A percentile compares a stretch with the other conserved stretches of the same genome.
phyloP scores from a whole-genome alignment of 1,140 invertebrate genomes.

The Leguminivora glycinivorella region DNA sequence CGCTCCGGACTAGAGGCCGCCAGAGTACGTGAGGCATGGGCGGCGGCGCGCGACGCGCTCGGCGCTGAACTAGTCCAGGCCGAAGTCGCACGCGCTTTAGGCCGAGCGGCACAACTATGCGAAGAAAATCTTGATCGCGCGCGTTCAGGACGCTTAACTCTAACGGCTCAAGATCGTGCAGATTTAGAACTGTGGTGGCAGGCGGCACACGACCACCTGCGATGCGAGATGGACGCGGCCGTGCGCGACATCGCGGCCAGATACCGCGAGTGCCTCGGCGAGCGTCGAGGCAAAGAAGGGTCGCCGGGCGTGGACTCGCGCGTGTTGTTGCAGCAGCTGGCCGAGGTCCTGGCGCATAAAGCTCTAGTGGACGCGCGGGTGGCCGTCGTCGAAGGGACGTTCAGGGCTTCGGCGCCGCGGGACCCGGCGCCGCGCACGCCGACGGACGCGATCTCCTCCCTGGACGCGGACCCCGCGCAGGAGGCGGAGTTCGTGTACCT shows the following conservation, averaged over 20 bases:
- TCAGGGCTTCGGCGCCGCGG: slow-evolving; percentile 56
- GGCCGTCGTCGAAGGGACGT: slow-evolving; percentile 80
- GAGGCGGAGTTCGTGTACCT: slow-evolving; percentile 82
- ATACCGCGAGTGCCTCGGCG: slow-evolving; percentile 81
- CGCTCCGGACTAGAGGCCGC: slow-evolving; percentile 63
- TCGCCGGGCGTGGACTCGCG: slow-evolving; percentile 72
- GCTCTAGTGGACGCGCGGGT: slow-evolving; percentile 87
- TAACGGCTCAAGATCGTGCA: slow-evolving; percentile 82
- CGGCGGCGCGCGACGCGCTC: slow-evolving; percentile 83
- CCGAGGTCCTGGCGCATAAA: slow-evolving; percentile 87
- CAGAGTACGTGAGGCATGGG: slow-evolving; percentile 83
- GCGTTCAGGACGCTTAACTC: slow-evolving; percentile 74
- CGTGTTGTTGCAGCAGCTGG: slow-evolving; percentile 83
- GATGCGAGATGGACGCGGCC: slow-evolving; percentile 84
- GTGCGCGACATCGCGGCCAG: slow-evolving; percentile 82
- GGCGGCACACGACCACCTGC: slow-evolving; percentile 83
- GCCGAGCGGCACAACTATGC: slow-evolving; percentile 83
- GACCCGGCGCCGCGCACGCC: slow-evolving; percentile 40
- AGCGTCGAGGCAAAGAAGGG: slow-evolving; percentile 73
- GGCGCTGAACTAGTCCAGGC: slow-evolving; percentile 86
- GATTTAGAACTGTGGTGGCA: slow-evolving; percentile 85
- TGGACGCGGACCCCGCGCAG: slow-evolving; percentile 73
- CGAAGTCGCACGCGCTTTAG: slow-evolving; percentile 86
- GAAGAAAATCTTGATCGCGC: slow-evolving; percentile 78
- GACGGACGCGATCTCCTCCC: slow-evolving; percentile 68